Evolutionary conservation across 2,888 invertebrate species (phyloP).

Genomic region (Cecidostiba fungosa): DNA sequence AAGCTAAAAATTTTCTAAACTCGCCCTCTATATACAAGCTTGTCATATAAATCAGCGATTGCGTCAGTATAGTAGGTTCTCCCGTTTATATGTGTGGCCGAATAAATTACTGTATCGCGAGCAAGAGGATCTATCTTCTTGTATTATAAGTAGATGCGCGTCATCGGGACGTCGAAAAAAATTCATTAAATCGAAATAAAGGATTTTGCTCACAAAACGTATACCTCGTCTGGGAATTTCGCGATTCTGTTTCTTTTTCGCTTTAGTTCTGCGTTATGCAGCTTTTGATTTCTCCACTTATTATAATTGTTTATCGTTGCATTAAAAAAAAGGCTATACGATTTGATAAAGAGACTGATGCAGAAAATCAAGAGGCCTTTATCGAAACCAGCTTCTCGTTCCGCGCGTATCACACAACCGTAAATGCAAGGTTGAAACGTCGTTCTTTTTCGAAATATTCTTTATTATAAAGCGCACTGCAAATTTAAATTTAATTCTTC

Average conservation of each 20-base stretch:
- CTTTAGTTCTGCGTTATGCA: background rate
- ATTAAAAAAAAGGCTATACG: background rate
- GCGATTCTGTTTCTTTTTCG: background rate
- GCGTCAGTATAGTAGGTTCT: slow-evolving; percentile 37
- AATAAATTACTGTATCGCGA: slow-evolving; percentile 51
- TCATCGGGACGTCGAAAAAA: background rate
- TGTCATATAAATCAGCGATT: slow-evolving; percentile 57
- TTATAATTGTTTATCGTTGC: background rate
- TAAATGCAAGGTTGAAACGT: background rate
- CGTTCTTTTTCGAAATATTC: background rate
- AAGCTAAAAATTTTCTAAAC: background rate
- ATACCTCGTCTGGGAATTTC: slow-evolving; percentile 6
- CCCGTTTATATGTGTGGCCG: slow-evolving; percentile 18
- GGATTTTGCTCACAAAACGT: background rate
- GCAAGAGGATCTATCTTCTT: background rate
- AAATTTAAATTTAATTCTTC: background rate
- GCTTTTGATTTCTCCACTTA: background rate
- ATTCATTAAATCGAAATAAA: slow-evolving; percentile 46
- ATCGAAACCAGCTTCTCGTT: background rate
- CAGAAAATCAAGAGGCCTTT: background rate
- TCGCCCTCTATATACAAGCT: background rate
- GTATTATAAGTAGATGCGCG: slow-evolving; percentile 12
- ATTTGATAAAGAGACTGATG: background rate
- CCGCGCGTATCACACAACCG: background rate
- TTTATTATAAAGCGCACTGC: background rate